Evolutionary conservation across 2,113 vertebrate species (phyloP).

Genomic region (Ceuthmochares aereus): DNA sequence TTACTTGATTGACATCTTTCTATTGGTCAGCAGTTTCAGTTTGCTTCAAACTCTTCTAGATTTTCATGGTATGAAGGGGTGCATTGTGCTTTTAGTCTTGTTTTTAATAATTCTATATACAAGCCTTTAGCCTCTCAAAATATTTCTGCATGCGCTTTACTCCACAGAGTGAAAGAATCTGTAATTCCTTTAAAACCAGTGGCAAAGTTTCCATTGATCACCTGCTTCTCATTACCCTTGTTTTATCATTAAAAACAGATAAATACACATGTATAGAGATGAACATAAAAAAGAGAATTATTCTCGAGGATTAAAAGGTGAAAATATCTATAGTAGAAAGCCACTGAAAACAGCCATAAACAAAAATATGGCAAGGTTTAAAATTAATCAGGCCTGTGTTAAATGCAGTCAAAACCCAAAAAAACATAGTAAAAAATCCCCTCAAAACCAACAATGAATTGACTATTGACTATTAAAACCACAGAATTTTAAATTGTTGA

Average conservation of each 20-base stretch:
- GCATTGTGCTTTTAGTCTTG: neutral
- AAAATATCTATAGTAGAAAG: neutral
- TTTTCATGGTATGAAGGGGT: neutral
- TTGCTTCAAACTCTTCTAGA: neutral
- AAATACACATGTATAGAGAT: neutral
- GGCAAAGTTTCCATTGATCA: neutral
- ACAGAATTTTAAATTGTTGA: neutral
- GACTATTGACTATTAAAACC: neutral
- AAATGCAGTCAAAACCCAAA: neutral
- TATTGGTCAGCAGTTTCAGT: neutral
- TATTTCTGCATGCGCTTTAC: neutral
- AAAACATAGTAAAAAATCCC: neutral
- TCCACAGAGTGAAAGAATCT: neutral
- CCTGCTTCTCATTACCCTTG: neutral
- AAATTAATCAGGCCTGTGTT: neutral
- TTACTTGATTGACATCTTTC: neutral
- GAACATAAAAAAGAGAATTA: neutral
- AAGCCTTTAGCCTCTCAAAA: neutral
- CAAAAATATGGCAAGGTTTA: neutral
- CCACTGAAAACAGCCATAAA: neutral
- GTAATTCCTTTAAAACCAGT: neutral
- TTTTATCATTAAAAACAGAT: neutral
- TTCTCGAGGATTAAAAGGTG: neutral
- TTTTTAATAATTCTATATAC: neutral
- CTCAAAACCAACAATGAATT: neutral